phyloP scores from a whole-genome alignment of 2,797 vertebrate species.

The Harpagifer antarcticus region DNA sequence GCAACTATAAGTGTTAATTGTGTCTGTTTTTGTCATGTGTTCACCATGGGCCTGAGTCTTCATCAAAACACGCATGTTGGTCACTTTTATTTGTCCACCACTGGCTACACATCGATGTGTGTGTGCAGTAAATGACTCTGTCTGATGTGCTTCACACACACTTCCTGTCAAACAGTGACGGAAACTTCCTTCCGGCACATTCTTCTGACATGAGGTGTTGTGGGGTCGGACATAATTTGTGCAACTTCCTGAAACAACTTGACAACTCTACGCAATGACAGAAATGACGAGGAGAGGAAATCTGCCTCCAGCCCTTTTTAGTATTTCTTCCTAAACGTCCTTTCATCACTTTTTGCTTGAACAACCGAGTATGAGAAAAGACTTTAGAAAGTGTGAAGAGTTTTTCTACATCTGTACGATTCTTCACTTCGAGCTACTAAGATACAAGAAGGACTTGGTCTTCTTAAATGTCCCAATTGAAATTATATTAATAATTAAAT shows the following conservation, averaged over 20 bases:
- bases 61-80: neutral
- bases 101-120: neutral
- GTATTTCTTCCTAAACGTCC: neutral
- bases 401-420: too few relatives aligned
- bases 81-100: too few relatives aligned
- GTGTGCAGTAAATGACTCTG: neutral
- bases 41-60: too few relatives aligned
- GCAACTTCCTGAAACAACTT: neutral
- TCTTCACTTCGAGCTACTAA: too few relatives aligned
- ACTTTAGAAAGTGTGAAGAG: too few relatives aligned
- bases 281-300: neutral
- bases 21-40: too few relatives aligned
- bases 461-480: too few relatives aligned
- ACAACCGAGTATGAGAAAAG: too few relatives aligned
- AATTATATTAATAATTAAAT: too few relatives aligned
- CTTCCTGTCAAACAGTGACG: neutral
- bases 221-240: neutral
- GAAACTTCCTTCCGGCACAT: neutral
- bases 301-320: neutral
- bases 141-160: conserved; percentile 8
- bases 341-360: neutral
- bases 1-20: too few relatives aligned
- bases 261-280: neutral
- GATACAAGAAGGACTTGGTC: too few relatives aligned
- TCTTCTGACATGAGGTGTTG: neutral